Evolutionary conservation across 1,140 invertebrate genomes (phyloP).

Genomic region (Contarinia nasturtii): DNA sequence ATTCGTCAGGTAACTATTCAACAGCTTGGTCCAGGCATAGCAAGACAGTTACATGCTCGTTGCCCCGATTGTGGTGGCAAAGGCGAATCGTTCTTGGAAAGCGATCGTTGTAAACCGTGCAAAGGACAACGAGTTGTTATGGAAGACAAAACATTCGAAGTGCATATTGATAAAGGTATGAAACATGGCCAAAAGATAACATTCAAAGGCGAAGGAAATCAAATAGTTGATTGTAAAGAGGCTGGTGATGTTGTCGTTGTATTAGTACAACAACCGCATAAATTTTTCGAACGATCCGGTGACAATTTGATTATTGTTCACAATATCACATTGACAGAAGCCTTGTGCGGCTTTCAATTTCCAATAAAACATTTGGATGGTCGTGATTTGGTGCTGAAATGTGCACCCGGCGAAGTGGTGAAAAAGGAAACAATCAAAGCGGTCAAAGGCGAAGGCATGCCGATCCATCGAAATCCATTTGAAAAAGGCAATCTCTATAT

Average conservation of each 20-base stretch:
- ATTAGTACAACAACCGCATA: conserved; percentile 65
- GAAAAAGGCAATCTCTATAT: conserved; percentile 77
- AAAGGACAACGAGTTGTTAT: conserved; percentile 60
- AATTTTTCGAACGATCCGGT: conserved; percentile 49
- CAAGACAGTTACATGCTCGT: conserved; percentile 61
- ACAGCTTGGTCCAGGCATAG: conserved; percentile 61
- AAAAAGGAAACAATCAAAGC: conserved; percentile 63
- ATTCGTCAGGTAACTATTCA: conserved; percentile 22
- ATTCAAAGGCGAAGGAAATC: conserved; percentile 78
- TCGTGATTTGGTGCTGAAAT: conserved; percentile 50
- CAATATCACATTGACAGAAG: conserved; percentile 62
- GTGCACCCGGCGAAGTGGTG: conserved; percentile 52
- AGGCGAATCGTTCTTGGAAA: conserved; percentile 58
- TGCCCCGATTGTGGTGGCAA: conserved; percentile 49
- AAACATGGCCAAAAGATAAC: conserved; percentile 69
- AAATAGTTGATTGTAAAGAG: conserved; percentile 54
- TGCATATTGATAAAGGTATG: conserved; percentile 85
- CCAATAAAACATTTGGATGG: conserved; percentile 72
- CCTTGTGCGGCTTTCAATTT: conserved; percentile 75
- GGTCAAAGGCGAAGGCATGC: conserved; percentile 80
- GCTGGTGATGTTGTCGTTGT: conserved; percentile 80
- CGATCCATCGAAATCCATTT: conserved; percentile 58
- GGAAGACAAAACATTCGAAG: conserved; percentile 66
- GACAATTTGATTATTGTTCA: conserved; percentile 59
- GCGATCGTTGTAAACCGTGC: conserved; percentile 62